A percentile compares a stretch with the other conserved stretches of the same genome.
phyloP scores from a whole-genome alignment of 37 sponge, comb jelly and placozoan genomes.

The Aphrocallistes beatrix region DNA sequence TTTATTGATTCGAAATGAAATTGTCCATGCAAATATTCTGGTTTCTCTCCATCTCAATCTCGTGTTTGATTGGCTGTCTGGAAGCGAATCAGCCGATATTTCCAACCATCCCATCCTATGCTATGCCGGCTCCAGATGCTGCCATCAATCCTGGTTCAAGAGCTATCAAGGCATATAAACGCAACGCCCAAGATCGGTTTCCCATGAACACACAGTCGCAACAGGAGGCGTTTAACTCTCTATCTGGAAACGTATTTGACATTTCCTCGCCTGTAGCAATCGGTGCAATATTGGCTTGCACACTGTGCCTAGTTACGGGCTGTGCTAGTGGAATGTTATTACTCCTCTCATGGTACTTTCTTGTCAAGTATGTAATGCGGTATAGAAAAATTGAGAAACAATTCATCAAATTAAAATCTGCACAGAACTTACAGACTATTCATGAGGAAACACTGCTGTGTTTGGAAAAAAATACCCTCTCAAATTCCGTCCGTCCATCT shows the following conservation, averaged over 20 bases:
- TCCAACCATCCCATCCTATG: background rate
- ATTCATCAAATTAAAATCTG: background rate
- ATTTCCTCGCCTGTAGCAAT: background rate
- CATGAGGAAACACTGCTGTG: no score
- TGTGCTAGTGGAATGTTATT: background rate
- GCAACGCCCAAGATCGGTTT: background rate
- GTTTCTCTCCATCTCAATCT: no score
- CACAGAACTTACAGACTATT: no score
- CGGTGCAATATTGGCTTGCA: background rate
- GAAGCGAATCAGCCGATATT: background rate
- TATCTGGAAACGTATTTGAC: background rate
- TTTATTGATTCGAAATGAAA: no score
- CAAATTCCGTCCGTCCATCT: no score
- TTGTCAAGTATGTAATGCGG: background rate
- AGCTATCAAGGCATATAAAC: background rate
- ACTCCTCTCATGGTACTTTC: background rate
- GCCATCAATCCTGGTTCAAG: background rate
- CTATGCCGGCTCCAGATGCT: background rate
- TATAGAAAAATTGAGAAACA: background rate
- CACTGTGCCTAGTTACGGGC: background rate
- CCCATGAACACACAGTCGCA: background rate
- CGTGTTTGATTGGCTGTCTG: no score
- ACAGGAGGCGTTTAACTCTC: no score
- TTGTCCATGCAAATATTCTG: no score
- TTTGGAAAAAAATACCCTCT: no score